A percentile compares a stretch with the other conserved stretches of the same genome.
phyloP scores from a whole-genome alignment of 2,113 vertebrate species.

The Eira barbara region DNA sequence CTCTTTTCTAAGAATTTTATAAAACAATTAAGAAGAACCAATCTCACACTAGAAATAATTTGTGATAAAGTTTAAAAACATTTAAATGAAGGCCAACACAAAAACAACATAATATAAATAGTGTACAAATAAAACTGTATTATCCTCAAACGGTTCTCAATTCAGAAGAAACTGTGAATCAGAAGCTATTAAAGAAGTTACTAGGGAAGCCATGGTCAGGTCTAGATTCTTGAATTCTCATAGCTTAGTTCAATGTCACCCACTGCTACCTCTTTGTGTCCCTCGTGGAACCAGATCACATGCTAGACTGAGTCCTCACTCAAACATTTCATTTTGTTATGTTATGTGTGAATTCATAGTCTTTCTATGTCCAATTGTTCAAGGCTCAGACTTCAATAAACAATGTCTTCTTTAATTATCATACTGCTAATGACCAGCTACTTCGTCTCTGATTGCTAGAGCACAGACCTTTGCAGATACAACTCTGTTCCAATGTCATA shows the following conservation, averaged over 20 bases:
- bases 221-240: not conserved
- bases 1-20: constrained; percentile 12
- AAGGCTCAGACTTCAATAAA: constrained; percentile 19
- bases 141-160: not conserved
- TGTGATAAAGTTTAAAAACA: not conserved
- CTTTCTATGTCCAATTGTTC: constrained; percentile 44
- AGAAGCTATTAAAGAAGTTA: not conserved
- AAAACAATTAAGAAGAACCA: not conserved
- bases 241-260: not conserved
- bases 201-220: not conserved
- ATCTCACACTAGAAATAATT: not conserved
- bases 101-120: not conserved
- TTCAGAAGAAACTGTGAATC: not conserved
- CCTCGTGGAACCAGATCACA: not conserved
- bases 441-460: not conserved
- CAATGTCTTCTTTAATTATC: constrained; percentile 44
- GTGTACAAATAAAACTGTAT: not conserved
- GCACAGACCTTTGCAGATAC: not conserved
- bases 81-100: not conserved
- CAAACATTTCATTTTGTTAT: not conserved
- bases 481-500: not conserved
- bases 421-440: not conserved
- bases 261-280: not conserved
- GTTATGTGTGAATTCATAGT: not conserved
- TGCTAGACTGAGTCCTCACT: not conserved